Evolutionary conservation across 2,113 vertebrate genomes (phyloP).

Genomic region (Oryzias woworae): DNA sequence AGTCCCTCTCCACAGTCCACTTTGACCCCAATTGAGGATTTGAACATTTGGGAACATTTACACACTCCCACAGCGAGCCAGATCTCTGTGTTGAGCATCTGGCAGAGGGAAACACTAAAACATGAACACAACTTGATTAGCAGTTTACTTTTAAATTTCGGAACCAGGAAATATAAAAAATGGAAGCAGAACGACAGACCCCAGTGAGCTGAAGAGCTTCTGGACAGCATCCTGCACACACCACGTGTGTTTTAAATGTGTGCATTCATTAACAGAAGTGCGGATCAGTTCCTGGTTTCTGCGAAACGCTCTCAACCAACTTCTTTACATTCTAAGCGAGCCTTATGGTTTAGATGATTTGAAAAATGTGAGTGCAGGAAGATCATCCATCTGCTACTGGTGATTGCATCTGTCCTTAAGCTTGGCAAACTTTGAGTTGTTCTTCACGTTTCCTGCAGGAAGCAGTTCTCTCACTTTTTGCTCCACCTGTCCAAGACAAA

Average conservation of each 20-base stretch:
- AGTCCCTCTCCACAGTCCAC: no score
- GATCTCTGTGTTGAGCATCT: no score
- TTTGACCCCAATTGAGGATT: no score
- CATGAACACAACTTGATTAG: background rate
- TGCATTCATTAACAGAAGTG: constrained; percentile 61
- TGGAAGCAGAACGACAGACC: constrained; percentile 20
- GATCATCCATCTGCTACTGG: constrained; percentile 10
- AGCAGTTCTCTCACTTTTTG: constrained; percentile 12
- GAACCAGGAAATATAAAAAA: background rate
- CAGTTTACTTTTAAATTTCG: background rate
- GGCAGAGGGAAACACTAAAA: background rate
- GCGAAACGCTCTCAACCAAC: constrained; percentile 14
- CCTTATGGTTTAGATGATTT: background rate
- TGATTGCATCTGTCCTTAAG: background rate
- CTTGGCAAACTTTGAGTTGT: background rate
- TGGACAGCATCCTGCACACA: constrained; percentile 49
- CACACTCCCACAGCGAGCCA: no score
- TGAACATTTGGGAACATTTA: no score
- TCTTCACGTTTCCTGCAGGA: background rate
- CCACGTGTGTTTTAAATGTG: constrained; percentile 43
- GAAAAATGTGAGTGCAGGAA: constrained; percentile 1
- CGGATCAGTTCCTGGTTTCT: constrained; percentile 27
- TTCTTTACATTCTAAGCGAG: constrained; percentile 2
- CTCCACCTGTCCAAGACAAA: constrained; percentile 37
- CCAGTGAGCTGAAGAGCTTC: constrained; percentile 34